Conservation (phyloP, 2,797 vertebrate species). For the Todus mexicanus region DNA sequence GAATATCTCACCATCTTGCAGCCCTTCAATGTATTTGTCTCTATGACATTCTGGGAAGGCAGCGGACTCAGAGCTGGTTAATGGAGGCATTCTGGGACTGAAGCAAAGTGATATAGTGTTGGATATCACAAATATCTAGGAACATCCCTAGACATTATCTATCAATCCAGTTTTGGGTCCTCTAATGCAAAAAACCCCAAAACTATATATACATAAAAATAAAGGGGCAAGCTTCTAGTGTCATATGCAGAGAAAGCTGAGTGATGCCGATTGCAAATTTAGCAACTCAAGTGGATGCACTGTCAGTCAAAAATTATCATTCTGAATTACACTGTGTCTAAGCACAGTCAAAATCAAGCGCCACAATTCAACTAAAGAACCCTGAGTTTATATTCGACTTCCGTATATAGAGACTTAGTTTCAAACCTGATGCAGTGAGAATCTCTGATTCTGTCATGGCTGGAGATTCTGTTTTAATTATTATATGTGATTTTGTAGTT, state of each 20-base stretch:
- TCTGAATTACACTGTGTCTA: neutral
- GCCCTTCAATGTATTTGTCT: neutral
- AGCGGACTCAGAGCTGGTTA: neutral
- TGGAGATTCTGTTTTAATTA: conserved; percentile 51
- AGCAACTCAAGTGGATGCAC: neutral
- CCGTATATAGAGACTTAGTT: neutral
- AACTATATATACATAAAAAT: neutral
- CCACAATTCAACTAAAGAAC: neutral
- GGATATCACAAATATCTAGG: neutral
- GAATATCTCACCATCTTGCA: neutral
- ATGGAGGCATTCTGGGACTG: neutral
- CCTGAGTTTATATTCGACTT: neutral
- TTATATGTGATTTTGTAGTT: conserved; percentile 49
- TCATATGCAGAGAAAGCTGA: neutral
- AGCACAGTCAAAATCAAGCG: neutral
- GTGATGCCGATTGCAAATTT: neutral
- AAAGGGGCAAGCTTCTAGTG: neutral
- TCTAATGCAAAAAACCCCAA: neutral
- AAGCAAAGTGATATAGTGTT: neutral
- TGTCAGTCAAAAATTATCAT: neutral
- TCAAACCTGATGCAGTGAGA: neutral
- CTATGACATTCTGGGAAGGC: neutral
- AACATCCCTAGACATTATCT: neutral
- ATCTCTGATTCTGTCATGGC: neutral
- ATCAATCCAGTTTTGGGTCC: neutral